phyloP scores from a whole-genome alignment of 1,140 invertebrate species.

The Hypothenemus hampei region DNA sequence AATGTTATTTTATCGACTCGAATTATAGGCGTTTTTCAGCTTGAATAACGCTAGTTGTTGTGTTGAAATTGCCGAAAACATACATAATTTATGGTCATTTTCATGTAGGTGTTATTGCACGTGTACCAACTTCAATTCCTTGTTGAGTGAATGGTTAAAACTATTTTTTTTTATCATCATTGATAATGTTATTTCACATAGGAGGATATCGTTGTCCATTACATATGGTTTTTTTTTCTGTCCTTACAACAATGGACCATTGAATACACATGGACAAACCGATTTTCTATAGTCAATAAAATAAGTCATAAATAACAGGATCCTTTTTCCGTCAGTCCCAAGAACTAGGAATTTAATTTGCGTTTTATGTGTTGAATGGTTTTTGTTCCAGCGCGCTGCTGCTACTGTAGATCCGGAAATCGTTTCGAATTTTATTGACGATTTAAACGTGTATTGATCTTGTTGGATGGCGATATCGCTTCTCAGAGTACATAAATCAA shows the following conservation, averaged over 20 bases:
- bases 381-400: conserved; percentile 4
- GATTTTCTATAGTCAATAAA: conserved; percentile 13
- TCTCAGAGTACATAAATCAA: too few species aligned
- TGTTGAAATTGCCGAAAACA: too few species aligned
- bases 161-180: not conserved
- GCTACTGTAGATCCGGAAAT: conserved; percentile 10
- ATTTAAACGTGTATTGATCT: too few species aligned
- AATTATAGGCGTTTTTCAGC: too few species aligned
- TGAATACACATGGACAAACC: conserved; percentile 5
- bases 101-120: not conserved
- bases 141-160: not conserved
- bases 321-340: conserved; percentile 5
- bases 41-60: too few species aligned
- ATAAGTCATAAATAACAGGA: not conserved
- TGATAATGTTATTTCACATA: not conserved
- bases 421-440: too few species aligned
- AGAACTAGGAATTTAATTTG: conserved; percentile 10
- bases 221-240: too few species aligned
- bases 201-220: not conserved
- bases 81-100: too few species aligned
- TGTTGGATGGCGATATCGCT: too few species aligned
- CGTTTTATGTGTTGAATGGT: conserved; percentile 8
- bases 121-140: not conserved
- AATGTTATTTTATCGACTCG: too few species aligned
- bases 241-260: too few species aligned